Base-by-base conservation (phyloP, 2,797 vertebrate species). In the Pangasius krempfi region DNA sequence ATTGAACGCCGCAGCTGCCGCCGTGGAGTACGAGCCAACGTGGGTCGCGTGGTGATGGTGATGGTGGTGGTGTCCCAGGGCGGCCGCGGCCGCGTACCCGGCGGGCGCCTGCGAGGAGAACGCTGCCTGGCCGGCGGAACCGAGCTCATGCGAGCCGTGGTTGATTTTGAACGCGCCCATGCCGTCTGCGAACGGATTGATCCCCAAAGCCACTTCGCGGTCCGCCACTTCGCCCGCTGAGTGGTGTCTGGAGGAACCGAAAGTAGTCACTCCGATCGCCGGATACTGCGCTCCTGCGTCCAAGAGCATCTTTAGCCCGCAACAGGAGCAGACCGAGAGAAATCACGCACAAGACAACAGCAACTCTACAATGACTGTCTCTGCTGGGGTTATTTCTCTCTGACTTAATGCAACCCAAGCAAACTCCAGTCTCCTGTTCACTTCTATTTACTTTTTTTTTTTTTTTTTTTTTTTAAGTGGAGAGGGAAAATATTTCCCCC, bases 131-230 rank as follows among this genome's bases (percentile, higher is more conserved):
- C 98, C 98, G 91, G 98, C 98, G 90, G 98, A 97, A 93, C 97
- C 97, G 84, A 99, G 95, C 75, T 99, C 98, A 92, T 99, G 98
- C 87, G 97, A 97, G 94, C 98, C 97, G 95, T 98, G 98, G 97
- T 99, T 99, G 90, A 99, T 97, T 95, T 99, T 99, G 96, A 99
- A 99, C 95, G 98, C 98, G 91, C 98, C 98, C 98, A 99, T 99
- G 94, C 98, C 97, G 94, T 99, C 98, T 85, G 98, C 98, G 95
- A 99, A 99, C 91, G 98, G 98, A 95, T 99, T 99, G 95, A 99
- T 98, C 94, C 98, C 98, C 96, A 99, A 96, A 94, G 97, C 98
- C 95, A 99, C 98, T 95, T 99, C 98, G 93, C 98, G 96, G 92
- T 99, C 98, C 92, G 97, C 96, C 96, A 99, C 98, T 95, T 99